Conservation (phyloP, 1,140 invertebrate genomes). For the Calycopis cecrops region DNA sequence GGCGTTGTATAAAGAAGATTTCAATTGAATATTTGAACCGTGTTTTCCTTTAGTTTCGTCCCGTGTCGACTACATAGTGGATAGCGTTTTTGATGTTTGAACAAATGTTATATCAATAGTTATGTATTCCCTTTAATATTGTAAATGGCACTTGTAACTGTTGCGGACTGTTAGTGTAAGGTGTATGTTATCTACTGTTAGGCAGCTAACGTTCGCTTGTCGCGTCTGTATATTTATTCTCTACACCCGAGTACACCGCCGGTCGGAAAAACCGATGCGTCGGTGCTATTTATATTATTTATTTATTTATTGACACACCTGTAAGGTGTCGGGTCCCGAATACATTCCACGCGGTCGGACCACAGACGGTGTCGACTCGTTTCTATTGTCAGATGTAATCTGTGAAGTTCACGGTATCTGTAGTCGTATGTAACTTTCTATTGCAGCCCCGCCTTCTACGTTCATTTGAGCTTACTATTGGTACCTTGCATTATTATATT, state of each 20-base stretch:
- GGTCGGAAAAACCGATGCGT: slow-evolving; percentile 15
- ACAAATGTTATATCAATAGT: too few species aligned
- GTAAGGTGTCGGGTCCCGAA: slow-evolving; percentile 69
- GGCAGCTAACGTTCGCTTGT: slow-evolving; percentile 62
- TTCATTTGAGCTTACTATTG: slow-evolving; percentile 61
- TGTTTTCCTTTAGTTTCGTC: too few species aligned
- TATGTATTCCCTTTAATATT: too few species aligned
- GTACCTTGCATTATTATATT: slow-evolving; percentile 66
- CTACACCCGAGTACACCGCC: slow-evolving; percentile 22
- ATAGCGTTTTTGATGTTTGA: too few species aligned
- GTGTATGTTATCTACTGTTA: slow-evolving; percentile 70
- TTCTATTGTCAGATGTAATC: slow-evolving; percentile 63
- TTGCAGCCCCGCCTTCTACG: slow-evolving; percentile 20
- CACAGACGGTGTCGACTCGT: slow-evolving; percentile 51
- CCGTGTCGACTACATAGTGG: too few species aligned
- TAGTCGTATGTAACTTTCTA: slow-evolving; percentile 3
- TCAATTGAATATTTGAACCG: too few species aligned
- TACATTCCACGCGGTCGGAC: slow-evolving; percentile 70
- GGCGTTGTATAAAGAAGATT: too few species aligned
- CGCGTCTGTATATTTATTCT: slow-evolving; percentile 35
- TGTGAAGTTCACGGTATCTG: slow-evolving; percentile 26
- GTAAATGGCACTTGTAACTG: too few species aligned
- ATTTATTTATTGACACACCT: slow-evolving; percentile 59
- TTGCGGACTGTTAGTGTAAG: slow-evolving; percentile 55
- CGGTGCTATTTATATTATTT: slow-evolving; percentile 27